phyloP scores from a whole-genome alignment of 92 coral and sea anemone genomes.

The Epizoanthus ramosus region DNA sequence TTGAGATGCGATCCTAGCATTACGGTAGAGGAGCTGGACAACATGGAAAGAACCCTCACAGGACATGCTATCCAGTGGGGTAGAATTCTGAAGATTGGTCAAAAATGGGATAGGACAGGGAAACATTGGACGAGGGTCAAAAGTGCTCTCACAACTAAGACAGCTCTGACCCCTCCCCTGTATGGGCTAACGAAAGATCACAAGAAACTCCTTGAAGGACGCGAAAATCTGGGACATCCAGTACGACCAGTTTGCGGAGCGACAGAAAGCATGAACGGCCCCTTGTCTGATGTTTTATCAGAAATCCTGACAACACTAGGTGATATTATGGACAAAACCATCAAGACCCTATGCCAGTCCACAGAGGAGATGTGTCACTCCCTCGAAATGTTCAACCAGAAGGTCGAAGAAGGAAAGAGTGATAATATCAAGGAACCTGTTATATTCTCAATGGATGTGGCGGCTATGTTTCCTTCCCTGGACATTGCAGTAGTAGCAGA shows the following conservation, averaged over 20 bases:
- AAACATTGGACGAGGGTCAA: constrained; percentile 3
- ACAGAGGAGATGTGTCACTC: no score
- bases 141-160: neutral
- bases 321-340: no score
- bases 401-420: neutral
- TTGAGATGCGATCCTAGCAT: neutral
- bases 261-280: constrained; percentile 13
- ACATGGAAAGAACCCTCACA: neutral
- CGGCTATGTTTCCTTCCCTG: neutral
- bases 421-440: neutral
- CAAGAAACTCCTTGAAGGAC: constrained; percentile 1
- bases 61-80: constrained; percentile 15
- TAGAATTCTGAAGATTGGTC: constrained; percentile 19
- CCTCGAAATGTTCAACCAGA: no score
- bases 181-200: constrained; percentile 7
- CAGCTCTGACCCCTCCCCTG: no score
- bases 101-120: neutral
- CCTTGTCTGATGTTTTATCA: neutral
- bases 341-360: no score
- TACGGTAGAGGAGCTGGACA: no score
- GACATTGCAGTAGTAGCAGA: neutral
- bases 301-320: neutral
- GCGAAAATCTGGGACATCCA: constrained; percentile 29
- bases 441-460: neutral
- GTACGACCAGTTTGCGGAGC: constrained; percentile 40